Conservation (phyloP, 2,888 invertebrate species). For the Gandaritis pyraliata region DNA sequence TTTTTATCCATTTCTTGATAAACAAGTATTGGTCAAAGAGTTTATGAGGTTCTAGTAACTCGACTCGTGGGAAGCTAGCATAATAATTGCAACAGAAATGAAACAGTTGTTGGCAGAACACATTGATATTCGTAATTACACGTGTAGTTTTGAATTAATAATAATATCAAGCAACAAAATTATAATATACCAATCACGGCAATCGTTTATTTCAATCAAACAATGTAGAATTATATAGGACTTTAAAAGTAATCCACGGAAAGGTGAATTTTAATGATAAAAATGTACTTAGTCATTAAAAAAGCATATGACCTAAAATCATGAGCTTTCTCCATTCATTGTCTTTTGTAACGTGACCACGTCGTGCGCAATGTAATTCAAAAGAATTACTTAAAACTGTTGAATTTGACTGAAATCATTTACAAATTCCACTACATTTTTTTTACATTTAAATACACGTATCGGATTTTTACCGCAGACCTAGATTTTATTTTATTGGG, state of each 20-base stretch:
- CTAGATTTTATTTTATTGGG: conserved; percentile 39
- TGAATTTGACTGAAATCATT: not conserved
- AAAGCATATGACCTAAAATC: too few species aligned
- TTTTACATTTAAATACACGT: conserved; percentile 8
- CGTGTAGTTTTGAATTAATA: conserved; percentile 9
- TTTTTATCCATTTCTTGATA: too few species aligned
- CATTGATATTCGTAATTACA: conserved; percentile 9
- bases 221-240: too few species aligned
- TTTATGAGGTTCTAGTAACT: not conserved
- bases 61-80: conserved; percentile 9
- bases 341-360: too few species aligned
- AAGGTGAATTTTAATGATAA: too few species aligned
- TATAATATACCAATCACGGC: not conserved
- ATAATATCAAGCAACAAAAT: conserved; percentile 1
- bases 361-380: too few species aligned
- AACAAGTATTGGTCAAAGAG: not conserved
- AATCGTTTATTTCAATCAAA: too few species aligned
- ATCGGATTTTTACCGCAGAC: conserved; percentile 12
- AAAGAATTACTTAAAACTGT: not conserved
- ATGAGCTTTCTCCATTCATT: too few species aligned
- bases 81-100: conserved; percentile 3
- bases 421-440: conserved; percentile 4
- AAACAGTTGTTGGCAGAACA: conserved; percentile 12
- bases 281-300: too few species aligned
- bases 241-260: too few species aligned